phyloP scores from a whole-genome alignment of 92 coral and sea anemone species.

The Epizoanthus rinbou region DNA sequence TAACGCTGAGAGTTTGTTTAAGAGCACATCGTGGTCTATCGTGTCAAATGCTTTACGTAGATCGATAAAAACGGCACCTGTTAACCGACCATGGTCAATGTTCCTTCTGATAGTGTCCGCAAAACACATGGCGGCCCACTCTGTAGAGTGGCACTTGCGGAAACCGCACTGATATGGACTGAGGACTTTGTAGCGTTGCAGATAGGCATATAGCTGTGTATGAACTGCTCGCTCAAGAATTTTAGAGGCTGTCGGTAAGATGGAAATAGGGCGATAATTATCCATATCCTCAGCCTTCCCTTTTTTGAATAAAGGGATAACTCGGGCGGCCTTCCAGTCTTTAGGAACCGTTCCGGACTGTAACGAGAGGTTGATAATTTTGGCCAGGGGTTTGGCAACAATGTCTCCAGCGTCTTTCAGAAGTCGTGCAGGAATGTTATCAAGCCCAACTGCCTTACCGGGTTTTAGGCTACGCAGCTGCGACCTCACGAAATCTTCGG shows the following conservation, averaged over 20 bases:
- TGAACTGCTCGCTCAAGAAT: background rate
- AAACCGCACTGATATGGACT: slow-evolving; percentile 2
- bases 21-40: no score
- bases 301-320: no score
- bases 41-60: no score
- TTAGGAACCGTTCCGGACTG: slow-evolving; percentile 32
- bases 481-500: background rate
- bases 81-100: slow-evolving; percentile 1
- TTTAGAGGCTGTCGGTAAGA: no score
- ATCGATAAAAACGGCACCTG: no score
- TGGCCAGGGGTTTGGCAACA: slow-evolving; percentile 9
- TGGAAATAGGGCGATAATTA: background rate
- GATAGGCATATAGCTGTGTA: background rate
- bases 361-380: slow-evolving; percentile 14
- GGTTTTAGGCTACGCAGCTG: slow-evolving; percentile 1
- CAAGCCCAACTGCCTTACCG: background rate
- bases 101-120: slow-evolving; percentile 24
- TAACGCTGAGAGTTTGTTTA: no score
- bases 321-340: slow-evolving; percentile 14
- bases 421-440: slow-evolving; percentile 1
- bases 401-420: slow-evolving; percentile 30
- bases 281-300: background rate
- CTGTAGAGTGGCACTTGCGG: slow-evolving; percentile 17
- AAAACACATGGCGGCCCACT: slow-evolving; percentile 34
- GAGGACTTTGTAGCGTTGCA: background rate